phyloP scores from a whole-genome alignment of 2,113 vertebrate species.

The Tragulus kanchil region DNA sequence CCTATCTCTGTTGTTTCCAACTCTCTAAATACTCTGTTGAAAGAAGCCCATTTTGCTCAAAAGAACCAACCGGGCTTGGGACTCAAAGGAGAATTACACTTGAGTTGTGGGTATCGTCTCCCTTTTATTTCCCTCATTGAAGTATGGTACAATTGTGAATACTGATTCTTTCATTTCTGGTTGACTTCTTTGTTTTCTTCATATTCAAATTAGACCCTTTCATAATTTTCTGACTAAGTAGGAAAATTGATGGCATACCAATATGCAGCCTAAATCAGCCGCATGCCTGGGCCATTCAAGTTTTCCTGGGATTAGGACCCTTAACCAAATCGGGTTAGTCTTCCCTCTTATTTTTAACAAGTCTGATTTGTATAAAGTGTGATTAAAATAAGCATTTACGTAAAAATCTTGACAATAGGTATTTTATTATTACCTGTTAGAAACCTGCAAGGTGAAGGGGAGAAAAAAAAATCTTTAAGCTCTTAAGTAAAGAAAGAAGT shows the following conservation, averaged over 20 bases:
- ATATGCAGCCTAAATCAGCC: neutral
- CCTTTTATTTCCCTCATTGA: slow-evolving; percentile 33
- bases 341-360: slow-evolving; percentile 54
- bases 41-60: slow-evolving; percentile 61
- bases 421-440: slow-evolving; percentile 85
- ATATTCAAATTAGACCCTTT: slow-evolving; percentile 76
- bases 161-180: slow-evolving; percentile 74
- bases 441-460: slow-evolving; percentile 80
- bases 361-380: slow-evolving; percentile 38
- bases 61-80: slow-evolving; percentile 22
- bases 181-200: slow-evolving; percentile 78
- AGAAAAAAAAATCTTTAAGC: slow-evolving; percentile 76
- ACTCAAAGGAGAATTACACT: slow-evolving; percentile 70
- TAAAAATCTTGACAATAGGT: slow-evolving; percentile 71
- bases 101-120: slow-evolving; percentile 49
- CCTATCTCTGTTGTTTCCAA: slow-evolving; percentile 38
- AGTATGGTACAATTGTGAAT: slow-evolving; percentile 60
- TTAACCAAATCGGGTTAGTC: neutral
- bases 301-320: slow-evolving; percentile 64
- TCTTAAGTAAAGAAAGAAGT: slow-evolving; percentile 82
- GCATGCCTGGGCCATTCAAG: slow-evolving; percentile 38
- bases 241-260: slow-evolving; percentile 28
- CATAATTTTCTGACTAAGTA: slow-evolving; percentile 56
- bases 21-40: slow-evolving; percentile 64
- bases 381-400: slow-evolving; percentile 71